Base-by-base conservation (phyloP, 2,113 vertebrate genomes). In the Trichomycterus rosablanca region DNA sequence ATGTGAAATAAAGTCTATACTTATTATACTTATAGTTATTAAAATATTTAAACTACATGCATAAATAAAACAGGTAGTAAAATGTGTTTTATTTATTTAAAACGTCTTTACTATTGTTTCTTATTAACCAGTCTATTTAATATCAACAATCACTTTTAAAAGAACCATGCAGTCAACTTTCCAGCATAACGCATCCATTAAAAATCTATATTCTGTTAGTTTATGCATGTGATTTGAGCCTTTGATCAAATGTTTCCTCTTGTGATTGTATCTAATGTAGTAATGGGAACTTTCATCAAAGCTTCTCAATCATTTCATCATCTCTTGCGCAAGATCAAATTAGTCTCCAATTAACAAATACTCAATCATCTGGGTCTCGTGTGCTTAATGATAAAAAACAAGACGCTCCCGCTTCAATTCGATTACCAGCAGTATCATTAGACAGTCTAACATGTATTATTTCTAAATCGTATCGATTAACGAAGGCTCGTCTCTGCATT, bases 361-460 rank as follows among this genome's bases (percentile, higher is more conserved):
- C 57, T 66, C 53, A 67, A 69, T 74, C 67, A 71, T 59, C 24
- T 11, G 24, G 51, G 45, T 59, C 18, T 32, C 32, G 62, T 66
- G 63, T 54, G 32, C 14, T 43, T 22, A 30, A 50, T 61, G 59
- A 61, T 56, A 15, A 23, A 43, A 40, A 59, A 66, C 53, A 28
- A 35, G 34, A 23, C 59, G 28, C 44, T 68, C 52, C n/a, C 39
- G 43, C 40, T 62, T 58, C 58, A 71, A 75, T 75, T 78, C 44
- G 73, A 74, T 74, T 72, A 78, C 22, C 59, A 19, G 16, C 59
- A 45, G 59, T 66, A 72, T 58, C 76, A 71, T 74, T 68, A 78
- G 73, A 66, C 62, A 43, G 66, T 65, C 71, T 74, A 76, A 78
- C 68, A 74, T 76, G 67, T 40, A 70, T 66, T 66, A 63, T 70